phyloP scores from a whole-genome alignment of 2,888 invertebrate species.

The Habrosyne pyritoides region DNA sequence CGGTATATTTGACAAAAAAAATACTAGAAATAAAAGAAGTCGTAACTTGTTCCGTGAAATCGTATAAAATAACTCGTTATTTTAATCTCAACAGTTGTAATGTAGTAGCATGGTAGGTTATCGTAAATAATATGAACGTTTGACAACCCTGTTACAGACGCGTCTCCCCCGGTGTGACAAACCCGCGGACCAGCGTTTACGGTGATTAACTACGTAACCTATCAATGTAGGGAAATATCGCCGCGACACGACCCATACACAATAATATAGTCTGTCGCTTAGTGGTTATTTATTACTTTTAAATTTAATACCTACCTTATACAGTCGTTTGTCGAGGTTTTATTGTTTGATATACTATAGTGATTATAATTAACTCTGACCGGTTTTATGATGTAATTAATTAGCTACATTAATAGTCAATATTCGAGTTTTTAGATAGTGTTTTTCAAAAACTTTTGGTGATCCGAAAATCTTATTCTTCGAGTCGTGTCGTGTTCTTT shows the following conservation, averaged over 20 bases:
- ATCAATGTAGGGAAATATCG: slow-evolving; percentile 27
- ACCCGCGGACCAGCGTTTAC: slow-evolving; percentile 19
- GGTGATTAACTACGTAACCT: slow-evolving; percentile 25
- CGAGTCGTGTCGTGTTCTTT: no score
- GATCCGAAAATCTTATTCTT: no score
- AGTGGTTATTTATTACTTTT: not conserved
- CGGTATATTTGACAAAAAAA: no score
- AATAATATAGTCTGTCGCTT: slow-evolving; percentile 16
- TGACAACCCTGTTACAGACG: not conserved
- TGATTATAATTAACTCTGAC: no score
- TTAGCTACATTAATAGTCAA: no score
- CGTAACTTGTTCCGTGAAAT: not conserved
- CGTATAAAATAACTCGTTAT: not conserved
- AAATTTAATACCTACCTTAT: no score
- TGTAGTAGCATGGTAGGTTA: not conserved
- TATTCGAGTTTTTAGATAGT: no score
- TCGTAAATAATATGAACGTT: not conserved
- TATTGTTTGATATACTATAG: no score
- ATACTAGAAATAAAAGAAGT: no score
- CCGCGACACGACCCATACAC: slow-evolving; percentile 7
- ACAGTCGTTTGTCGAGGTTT: no score
- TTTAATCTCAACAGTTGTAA: not conserved
- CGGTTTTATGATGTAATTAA: no score
- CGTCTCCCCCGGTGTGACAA: slow-evolving; percentile 6
- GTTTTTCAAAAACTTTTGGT: no score